Base-by-base conservation (phyloP, 1,140 invertebrate species). In the Rhopalosiphum padi region DNA sequence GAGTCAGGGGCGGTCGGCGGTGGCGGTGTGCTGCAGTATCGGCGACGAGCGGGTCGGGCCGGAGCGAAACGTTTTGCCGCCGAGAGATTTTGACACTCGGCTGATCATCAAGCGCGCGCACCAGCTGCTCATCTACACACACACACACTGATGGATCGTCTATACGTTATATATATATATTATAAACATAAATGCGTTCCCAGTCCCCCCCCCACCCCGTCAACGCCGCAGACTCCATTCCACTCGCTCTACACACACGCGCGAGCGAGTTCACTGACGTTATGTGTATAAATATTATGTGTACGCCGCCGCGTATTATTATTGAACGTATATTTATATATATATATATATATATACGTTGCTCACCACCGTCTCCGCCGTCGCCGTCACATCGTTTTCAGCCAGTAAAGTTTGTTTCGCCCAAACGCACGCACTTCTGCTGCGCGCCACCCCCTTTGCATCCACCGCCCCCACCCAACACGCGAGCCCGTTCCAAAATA, bases 21-120 rank as follows among this genome's bases (percentile, higher is more conserved):
- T 22, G 21, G 60, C 30, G 23, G 11, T 53, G 51, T 7, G 8
- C 25, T 60, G 46, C 37, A 15, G 83, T 41, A 85, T 41, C 23
- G 83, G 15, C 41, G 85, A n/a, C 30, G 30, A 87, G 30, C 25
- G 43, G 22, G 86, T 87, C 37, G 25, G 23, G 46, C 37, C 25
- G 11, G 90, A 83, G 46, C n/a, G 91, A 93, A 93, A 41, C 48
- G 77, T 93, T 93, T 86, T 86, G 82, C 91, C 91, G 35, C 82
- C 30, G 82, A 53, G 91, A 93, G 60, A 68, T 68, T 93, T 93
- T 93, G 91, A 93, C 91, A 93, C 82, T 85, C 91, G 91, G 48
- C 90, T 93, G 91, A 93, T 93, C 90, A 91, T 91, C 91, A 93
- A 86, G 48, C 91, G 90, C 90, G 53, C 77, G 82, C 91, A 86